Evolutionary conservation across 1,140 invertebrate species (phyloP), one percentile per base, ranked within the genome.

Genomic region (Cydia pomonella): DNA sequence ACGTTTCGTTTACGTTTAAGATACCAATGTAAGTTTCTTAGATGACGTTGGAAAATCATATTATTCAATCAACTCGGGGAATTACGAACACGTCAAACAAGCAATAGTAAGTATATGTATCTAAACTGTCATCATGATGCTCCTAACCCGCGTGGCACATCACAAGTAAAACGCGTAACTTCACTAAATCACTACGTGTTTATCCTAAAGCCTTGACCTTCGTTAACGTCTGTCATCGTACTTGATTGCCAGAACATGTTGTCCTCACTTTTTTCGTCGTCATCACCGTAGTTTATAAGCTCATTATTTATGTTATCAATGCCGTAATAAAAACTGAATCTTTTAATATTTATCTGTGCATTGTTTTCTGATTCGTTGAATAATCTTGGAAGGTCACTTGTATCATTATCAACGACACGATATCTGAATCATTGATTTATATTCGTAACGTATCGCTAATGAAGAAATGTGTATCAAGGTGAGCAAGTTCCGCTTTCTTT

Each of bases 191-290:
- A 69, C 64, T 69, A 69, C 64, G 64, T 41, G 29, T 69, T 47
- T 66, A 69, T 38, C 27, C 29, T 69, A 33, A 41, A 69, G 18
- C 64, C 64, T 69, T 69, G 64, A 69, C 64, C 64, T 38, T 69
- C 29, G 64, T 18, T 33, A 69, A 69, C 64, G 64, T 33, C 29
- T 69, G 64, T 69, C 64, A 69, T 69, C 27, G 18, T 69, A 69
- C 64, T 69, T 69, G 64, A 69, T 69, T 69, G 21, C 63, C 23
- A 69, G 27, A 69, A 69, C 64, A 69, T 33, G 63, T 66, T 18
- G 64, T 69, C 64, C 27, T 69, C 64, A 69, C 27, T 69, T 69
- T 69, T 69, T 69, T 69, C 64, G 16, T 38, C 64, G 29, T 66
- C 27, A 33, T 33, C 63, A 6, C 2, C 63, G 63, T 64, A 23